Conservation (phyloP, 2,888 invertebrate genomes). For the Drosophila siamana region DNA sequence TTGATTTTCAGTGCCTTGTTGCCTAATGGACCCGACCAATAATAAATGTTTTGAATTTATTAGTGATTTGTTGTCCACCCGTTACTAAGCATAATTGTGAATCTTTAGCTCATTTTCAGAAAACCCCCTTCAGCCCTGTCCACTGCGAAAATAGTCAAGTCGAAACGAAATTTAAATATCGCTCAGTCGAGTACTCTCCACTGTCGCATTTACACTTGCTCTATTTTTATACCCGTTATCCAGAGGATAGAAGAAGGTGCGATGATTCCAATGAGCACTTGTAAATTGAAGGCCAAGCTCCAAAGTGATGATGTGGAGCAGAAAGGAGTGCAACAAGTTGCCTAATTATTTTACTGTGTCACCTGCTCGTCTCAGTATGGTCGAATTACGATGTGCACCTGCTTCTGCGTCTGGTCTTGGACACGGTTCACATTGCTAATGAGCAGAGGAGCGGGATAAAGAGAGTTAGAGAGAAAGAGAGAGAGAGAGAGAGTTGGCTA, state of each 20-base stretch:
- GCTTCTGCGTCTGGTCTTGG: conserved; percentile 3
- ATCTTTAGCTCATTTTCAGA: no score
- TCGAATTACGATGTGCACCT: conserved; percentile 19
- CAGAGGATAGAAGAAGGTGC: no score
- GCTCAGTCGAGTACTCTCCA: no score
- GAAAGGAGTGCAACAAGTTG: conserved; percentile 11
- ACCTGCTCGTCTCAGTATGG: conserved; percentile 15
- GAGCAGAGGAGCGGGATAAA: conserved; percentile 28
- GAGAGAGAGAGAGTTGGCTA: conserved; percentile 36
- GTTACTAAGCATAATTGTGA: no score
- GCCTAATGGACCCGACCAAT: no score
- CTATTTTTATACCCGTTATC: background rate
- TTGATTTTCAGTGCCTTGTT: conserved; percentile 49
- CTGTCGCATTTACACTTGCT: background rate
- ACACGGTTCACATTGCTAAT: conserved; percentile 58
- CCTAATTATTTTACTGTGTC: conserved; percentile 26
- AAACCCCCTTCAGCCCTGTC: no score
- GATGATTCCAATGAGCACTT: conserved; percentile 8
- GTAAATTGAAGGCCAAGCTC: conserved; percentile 39
- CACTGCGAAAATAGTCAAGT: no score
- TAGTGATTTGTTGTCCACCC: no score
- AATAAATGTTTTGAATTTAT: no score
- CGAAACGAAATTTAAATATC: no score
- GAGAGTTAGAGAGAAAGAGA: conserved; percentile 15
- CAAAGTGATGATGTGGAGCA: background rate